Conservation (phyloP, 2,888 invertebrate genomes). For the Xiphydria camelus region DNA sequence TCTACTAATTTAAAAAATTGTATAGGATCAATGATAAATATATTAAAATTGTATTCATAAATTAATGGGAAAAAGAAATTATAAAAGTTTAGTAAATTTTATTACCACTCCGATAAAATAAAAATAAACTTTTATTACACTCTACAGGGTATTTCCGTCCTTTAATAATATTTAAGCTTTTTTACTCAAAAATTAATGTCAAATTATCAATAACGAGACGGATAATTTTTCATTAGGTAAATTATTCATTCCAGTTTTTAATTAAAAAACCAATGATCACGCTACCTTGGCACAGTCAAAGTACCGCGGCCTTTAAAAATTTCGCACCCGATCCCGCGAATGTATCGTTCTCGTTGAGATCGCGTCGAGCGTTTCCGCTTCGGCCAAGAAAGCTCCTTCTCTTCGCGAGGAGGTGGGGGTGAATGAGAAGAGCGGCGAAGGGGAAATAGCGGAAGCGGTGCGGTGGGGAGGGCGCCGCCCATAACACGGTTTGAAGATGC, state of each 20-base stretch:
- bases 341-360: too few relatives aligned
- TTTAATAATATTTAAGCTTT: constrained; percentile 68
- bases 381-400: too few relatives aligned
- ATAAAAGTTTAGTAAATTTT: constrained; percentile 66
- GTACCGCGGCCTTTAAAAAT: constrained; percentile 79
- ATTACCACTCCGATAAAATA: constrained; percentile 70
- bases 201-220: constrained; percentile 62
- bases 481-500: not conserved
- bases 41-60: constrained; percentile 56
- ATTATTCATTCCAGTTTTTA: constrained; percentile 78
- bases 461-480: not conserved
- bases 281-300: constrained; percentile 80
- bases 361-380: too few relatives aligned
- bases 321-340: too few relatives aligned
- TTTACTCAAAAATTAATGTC: constrained; percentile 67
- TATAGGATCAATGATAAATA: constrained; percentile 62
- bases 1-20: constrained; percentile 67
- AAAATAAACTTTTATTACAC: constrained; percentile 61
- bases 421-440: not conserved
- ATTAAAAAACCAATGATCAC: constrained; percentile 81
- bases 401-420: not conserved
- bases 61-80: constrained; percentile 51
- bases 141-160: constrained; percentile 83
- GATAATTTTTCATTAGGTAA: constrained; percentile 67
- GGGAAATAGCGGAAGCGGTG: not conserved